phyloP scores from a whole-genome alignment of 2,888 invertebrate genomes.

The Mesochorus sp. region DNA sequence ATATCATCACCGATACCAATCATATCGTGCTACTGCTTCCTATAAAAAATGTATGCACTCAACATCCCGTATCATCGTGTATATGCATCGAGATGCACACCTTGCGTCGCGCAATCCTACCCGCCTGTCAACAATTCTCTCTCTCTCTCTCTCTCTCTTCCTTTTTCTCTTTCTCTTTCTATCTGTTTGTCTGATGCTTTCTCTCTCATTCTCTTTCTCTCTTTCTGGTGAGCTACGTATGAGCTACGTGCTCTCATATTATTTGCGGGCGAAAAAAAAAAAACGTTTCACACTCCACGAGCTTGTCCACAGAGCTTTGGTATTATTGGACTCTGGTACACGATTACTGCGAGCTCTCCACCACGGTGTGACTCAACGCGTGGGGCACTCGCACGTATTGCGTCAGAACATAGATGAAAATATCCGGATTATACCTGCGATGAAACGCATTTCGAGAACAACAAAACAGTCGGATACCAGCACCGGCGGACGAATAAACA shows the following conservation, averaged over 20 bases:
- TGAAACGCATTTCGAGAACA: neutral
- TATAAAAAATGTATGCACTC: slow-evolving; percentile 20
- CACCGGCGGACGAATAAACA: neutral
- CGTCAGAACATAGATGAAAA: neutral
- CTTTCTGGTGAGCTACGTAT: too few species aligned
- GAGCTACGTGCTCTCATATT: slow-evolving; percentile 9
- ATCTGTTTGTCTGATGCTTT: too few species aligned
- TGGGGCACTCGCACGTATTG: neutral
- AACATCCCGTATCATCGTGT: slow-evolving; percentile 6
- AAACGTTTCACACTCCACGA: slow-evolving; percentile 6
- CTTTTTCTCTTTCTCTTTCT: too few species aligned
- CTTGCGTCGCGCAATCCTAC: too few species aligned
- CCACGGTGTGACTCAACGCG: neutral
- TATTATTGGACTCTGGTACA: slow-evolving; percentile 6
- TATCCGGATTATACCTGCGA: neutral
- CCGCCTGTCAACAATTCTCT: slow-evolving; percentile 8
- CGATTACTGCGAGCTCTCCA: neutral
- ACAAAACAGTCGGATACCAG: too few species aligned
- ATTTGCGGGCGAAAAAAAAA: slow-evolving; percentile 21
- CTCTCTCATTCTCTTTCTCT: too few species aligned
- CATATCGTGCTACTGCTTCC: slow-evolving; percentile 20
- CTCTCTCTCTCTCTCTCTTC: too few species aligned
- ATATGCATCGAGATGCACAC: too few species aligned
- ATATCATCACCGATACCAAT: slow-evolving; percentile 34
- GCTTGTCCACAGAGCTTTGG: neutral